Conservation (phyloP, 2,888 invertebrate genomes). For the Drosophila anceps region DNA sequence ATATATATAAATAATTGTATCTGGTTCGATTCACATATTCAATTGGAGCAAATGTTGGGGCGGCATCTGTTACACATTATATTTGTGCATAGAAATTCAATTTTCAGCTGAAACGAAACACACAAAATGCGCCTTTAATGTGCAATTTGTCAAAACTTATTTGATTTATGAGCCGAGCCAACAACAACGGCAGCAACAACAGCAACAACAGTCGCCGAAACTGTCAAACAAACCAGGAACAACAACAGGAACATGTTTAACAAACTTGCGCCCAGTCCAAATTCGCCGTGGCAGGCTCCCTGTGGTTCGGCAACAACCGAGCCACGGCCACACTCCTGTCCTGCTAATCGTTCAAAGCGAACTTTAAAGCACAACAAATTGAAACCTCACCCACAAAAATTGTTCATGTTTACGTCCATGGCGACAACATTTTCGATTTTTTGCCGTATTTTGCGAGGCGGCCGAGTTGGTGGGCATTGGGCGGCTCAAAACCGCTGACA, state of each 20-base stretch:
- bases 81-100: slow-evolving; percentile 49
- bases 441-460: too few species aligned
- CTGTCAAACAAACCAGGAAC: slow-evolving; percentile 42
- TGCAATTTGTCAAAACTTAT: slow-evolving; percentile 78
- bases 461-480: background rate
- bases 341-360: slow-evolving; percentile 53
- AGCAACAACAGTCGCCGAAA: slow-evolving; percentile 36
- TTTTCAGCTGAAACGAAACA: slow-evolving; percentile 35
- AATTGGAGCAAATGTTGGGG: slow-evolving; percentile 20
- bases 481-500: slow-evolving; percentile 10
- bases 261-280: slow-evolving; percentile 26
- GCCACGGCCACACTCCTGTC: background rate
- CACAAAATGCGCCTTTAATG: slow-evolving; percentile 66
- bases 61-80: slow-evolving; percentile 31
- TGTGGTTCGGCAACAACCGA: background rate
- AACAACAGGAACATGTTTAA: slow-evolving; percentile 34
- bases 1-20: slow-evolving; percentile 5
- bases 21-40: background rate
- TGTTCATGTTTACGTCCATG: slow-evolving; percentile 25
- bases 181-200: slow-evolving; percentile 18
- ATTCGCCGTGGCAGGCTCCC: slow-evolving; percentile 22
- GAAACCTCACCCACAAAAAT: slow-evolving; percentile 40
- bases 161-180: slow-evolving; percentile 67
- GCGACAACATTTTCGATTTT: background rate
- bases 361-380: slow-evolving; percentile 58